These are phyloP conservation scores for Prunella fulvescens DNA, from an alignment of 2,113 vertebrate genomes.

Conservation along the genomic window DNA sequence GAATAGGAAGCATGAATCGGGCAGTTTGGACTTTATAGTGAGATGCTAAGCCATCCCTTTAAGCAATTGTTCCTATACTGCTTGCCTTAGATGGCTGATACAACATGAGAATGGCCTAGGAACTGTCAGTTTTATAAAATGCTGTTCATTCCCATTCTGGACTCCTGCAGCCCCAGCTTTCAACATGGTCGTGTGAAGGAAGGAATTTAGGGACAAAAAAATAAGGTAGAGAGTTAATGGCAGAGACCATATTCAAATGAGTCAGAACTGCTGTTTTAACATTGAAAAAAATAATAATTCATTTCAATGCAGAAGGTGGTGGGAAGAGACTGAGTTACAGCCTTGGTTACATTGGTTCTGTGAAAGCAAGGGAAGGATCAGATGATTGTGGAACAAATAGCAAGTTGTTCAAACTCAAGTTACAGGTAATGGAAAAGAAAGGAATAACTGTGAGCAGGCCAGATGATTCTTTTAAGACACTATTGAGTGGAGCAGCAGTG, in stretches of 20 bases:
- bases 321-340: not conserved
- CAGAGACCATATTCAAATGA: not conserved
- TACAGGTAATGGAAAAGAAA: not conserved
- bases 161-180: not conserved
- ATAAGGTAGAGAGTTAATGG: not conserved
- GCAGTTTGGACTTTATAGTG: not conserved
- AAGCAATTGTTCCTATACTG: not conserved
- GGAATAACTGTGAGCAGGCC: not conserved
- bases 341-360: not conserved
- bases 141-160: not conserved
- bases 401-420: not conserved
- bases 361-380: not conserved
- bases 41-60: not conserved
- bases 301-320: not conserved
- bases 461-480: not conserved
- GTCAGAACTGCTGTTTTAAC: not conserved
- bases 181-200: not conserved
- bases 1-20: not conserved
- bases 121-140: not conserved
- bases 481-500: not conserved
- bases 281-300: not conserved
- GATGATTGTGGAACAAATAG: not conserved
- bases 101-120: not conserved
- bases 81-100: not conserved
- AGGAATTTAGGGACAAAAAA: not conserved